Percentiles rank a stretch among this genome's conserved stretches.
Conservation (phyloP, 2,888 invertebrate genomes). For the Stomorhina lunata region DNA sequence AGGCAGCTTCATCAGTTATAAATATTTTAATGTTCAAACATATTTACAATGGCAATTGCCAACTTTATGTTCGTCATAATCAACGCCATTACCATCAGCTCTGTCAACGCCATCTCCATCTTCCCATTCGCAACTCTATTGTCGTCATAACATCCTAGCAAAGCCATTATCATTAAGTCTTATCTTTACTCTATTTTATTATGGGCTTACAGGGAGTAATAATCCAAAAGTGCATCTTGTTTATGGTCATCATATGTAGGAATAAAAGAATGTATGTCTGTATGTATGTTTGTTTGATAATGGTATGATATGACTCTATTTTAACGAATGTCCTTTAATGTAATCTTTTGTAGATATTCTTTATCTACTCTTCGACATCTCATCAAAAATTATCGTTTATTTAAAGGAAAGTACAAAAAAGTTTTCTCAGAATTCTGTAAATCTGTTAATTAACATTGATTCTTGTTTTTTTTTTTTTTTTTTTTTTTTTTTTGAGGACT, state of each 20-base stretch:
- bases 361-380: neutral
- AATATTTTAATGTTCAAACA: constrained; percentile 14
- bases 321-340: neutral
- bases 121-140: neutral
- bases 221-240: constrained; percentile 48
- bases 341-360: neutral
- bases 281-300: neutral
- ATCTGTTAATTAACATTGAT: constrained; percentile 29
- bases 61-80: constrained; percentile 40
- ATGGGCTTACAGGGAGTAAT: constrained; percentile 49
- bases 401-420: constrained; percentile 2
- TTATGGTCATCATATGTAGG: constrained; percentile 24
- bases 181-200: constrained; percentile 52
- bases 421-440: constrained; percentile 8
- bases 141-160: constrained; percentile 9
- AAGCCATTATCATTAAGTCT: constrained; percentile 30
- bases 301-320: neutral
- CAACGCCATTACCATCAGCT: constrained; percentile 45
- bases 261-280: too few relatives aligned
- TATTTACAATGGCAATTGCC: constrained; percentile 34
- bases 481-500: neutral
- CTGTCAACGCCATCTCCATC: constrained; percentile 32
- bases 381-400: constrained; percentile 14
- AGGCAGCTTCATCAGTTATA: constrained; percentile 37
- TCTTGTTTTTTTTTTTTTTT: neutral